phyloP scores from a whole-genome alignment of 2,797 vertebrate species.

The Anabas testudineus region DNA sequence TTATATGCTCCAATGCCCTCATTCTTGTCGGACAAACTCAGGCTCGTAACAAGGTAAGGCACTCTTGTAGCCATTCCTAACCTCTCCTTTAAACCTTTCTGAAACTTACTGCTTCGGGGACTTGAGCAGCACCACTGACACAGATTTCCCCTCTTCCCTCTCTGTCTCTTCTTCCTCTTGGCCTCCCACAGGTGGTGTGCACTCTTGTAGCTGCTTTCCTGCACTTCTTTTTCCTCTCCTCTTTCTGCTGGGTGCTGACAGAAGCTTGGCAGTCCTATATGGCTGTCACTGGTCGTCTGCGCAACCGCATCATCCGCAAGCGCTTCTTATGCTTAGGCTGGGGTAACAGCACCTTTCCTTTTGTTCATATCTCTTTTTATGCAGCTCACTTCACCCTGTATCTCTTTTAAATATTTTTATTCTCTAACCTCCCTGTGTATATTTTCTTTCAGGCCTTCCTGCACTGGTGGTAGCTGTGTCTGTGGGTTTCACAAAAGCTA shows the following conservation, averaged over 20 bases:
- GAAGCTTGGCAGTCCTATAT: conserved; percentile 99
- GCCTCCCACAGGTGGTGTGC: conserved; percentile 89
- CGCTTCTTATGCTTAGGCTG: conserved; percentile 98
- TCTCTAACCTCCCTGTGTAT: conserved; percentile 24
- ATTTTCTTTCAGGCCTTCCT: conserved; percentile 86
- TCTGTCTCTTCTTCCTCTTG: conserved; percentile 30
- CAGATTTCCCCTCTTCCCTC: conserved; percentile 41
- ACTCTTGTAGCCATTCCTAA: not conserved
- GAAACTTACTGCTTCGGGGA: conserved; percentile 29
- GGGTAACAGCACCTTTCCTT: conserved; percentile 86
- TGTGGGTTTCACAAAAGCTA: conserved; percentile 97
- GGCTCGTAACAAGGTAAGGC: conserved; percentile 93
- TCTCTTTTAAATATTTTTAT: not conserved
- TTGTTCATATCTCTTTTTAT: not conserved
- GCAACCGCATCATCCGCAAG: conserved; percentile 98
- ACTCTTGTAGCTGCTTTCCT: conserved; percentile 94
- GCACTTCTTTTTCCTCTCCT: conserved; percentile 99
- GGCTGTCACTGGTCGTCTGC: conserved; percentile 97
- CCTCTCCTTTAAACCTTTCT: conserved; percentile 24
- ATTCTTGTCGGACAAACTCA: conserved; percentile 98
- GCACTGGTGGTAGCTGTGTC: conserved; percentile 97
- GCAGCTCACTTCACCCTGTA: not conserved
- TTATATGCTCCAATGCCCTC: conserved; percentile 98
- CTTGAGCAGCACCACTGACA: conserved; percentile 44
- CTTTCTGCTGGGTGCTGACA: conserved; percentile 99